Conservation (phyloP, 1,140 invertebrate genomes). For the Drosophila pseudoananassae region DNA sequence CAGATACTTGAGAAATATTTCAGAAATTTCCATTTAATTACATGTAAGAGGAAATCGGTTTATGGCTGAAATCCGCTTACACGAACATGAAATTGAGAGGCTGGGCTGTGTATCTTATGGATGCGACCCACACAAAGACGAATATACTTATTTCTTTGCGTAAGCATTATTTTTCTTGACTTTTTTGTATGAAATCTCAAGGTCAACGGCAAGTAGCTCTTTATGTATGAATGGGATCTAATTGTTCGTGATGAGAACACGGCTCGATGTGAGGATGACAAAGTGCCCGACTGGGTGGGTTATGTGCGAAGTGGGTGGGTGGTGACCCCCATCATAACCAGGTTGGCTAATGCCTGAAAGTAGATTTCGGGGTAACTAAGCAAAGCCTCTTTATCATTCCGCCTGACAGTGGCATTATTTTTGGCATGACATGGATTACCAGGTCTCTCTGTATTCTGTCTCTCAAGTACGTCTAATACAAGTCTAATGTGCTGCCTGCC, state of each 20-base stretch:
- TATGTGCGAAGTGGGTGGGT: slow-evolving; percentile 21
- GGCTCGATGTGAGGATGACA: slow-evolving; percentile 28
- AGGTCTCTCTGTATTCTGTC: too few relatives aligned
- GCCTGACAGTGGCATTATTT: slow-evolving; percentile 32
- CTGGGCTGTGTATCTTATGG: slow-evolving; percentile 21
- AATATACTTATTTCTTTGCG: slow-evolving; percentile 39
- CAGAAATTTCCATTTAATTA: slow-evolving; percentile 59
- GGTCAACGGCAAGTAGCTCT: slow-evolving; percentile 74
- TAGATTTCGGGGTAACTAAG: slow-evolving; percentile 23
- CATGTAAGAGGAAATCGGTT: slow-evolving; percentile 60
- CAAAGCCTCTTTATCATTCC: slow-evolving; percentile 25
- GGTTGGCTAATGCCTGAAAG: slow-evolving; percentile 8
- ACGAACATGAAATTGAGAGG: slow-evolving; percentile 18
- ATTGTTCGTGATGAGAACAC: slow-evolving; percentile 67
- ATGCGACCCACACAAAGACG: slow-evolving; percentile 11
- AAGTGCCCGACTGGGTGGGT: slow-evolving; percentile 31
- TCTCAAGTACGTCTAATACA: slow-evolving; percentile 7
- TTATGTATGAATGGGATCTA: slow-evolving; percentile 78
- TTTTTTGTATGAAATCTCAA: slow-evolving; percentile 55
- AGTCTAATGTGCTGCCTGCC: slow-evolving; percentile 2
- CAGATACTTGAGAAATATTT: slow-evolving; percentile 4
- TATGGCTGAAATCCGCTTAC: slow-evolving; percentile 52
- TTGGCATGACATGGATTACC: background rate
- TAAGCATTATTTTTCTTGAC: slow-evolving; percentile 55
- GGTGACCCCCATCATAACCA: background rate